Evolutionary conservation across 2,113 vertebrate species (phyloP).

Genomic region (Ascaphus truei): DNA sequence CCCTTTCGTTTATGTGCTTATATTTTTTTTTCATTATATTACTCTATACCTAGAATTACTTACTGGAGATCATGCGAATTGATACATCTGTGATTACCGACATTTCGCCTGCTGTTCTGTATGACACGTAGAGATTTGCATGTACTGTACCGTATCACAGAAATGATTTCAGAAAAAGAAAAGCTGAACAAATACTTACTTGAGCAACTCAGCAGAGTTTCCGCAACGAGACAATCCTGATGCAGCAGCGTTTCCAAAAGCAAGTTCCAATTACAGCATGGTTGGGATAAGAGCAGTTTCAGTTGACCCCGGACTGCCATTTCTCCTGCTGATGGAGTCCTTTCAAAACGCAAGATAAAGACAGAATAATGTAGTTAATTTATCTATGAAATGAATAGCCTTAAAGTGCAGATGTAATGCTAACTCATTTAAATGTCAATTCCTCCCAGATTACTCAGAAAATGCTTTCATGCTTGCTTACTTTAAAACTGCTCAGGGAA

Average conservation of each 20-base stretch:
- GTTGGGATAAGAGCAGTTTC: slow-evolving; percentile 85
- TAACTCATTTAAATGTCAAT: slow-evolving; percentile 71
- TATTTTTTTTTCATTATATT: no score
- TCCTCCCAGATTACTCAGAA: slow-evolving; percentile 66
- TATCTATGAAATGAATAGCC: slow-evolving; percentile 67
- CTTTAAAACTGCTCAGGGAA: slow-evolving; percentile 72
- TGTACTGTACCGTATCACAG: no score
- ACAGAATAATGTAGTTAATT: slow-evolving; percentile 59
- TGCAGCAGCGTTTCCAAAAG: slow-evolving; percentile 78
- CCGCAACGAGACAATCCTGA: slow-evolving; percentile 76
- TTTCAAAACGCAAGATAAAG: slow-evolving; percentile 71
- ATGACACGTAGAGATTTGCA: no score
- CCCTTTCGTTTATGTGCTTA: no score
- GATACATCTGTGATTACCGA: no score
- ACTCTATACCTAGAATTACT: no score
- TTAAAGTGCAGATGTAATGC: slow-evolving; percentile 64
- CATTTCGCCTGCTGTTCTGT: no score
- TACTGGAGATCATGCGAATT: no score
- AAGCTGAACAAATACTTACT: slow-evolving; percentile 66
- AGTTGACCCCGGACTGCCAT: slow-evolving; percentile 71
- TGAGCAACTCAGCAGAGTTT: slow-evolving; percentile 76
- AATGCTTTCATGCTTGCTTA: slow-evolving; percentile 71
- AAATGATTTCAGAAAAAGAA: not conserved
- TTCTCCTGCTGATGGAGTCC: slow-evolving; percentile 66
- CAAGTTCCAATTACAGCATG: slow-evolving; percentile 75